phyloP scores from a whole-genome alignment of 2,113 vertebrate genomes.

The Apaloderma vittatum region DNA sequence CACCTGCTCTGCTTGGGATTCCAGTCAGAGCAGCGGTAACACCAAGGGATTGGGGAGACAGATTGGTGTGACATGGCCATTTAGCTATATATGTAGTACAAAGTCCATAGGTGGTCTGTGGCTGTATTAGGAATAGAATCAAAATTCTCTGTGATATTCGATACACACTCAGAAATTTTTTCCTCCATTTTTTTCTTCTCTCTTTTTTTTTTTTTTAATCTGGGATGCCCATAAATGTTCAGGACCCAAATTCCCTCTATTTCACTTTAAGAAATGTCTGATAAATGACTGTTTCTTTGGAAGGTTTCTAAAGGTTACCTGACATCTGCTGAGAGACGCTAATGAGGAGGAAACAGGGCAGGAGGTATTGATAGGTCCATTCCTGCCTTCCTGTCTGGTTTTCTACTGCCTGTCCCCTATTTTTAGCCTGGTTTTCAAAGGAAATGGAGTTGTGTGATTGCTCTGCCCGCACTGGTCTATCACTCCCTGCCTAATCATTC shows the following conservation, averaged over 20 bases:
- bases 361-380: slow-evolving; percentile 26
- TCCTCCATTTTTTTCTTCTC: too few relatives aligned
- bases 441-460: not conserved
- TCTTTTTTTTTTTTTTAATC: not conserved
- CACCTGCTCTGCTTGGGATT: not conserved
- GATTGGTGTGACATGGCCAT: fast-evolving
- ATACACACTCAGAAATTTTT: not conserved
- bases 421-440: slow-evolving; percentile 28
- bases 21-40: not conserved
- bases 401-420: not conserved
- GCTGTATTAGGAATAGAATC: not conserved
- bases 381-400: slow-evolving; percentile 23
- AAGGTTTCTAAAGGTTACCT: slow-evolving; percentile 28
- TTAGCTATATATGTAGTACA: not conserved
- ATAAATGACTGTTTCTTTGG: not conserved
- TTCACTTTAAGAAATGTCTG: not conserved
- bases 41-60: not conserved
- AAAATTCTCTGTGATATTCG: not conserved
- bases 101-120: not conserved
- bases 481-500: not conserved
- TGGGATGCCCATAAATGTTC: not conserved
- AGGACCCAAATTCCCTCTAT: not conserved
- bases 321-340: not conserved
- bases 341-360: not conserved
- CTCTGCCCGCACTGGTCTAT: not conserved